A percentile compares a stretch with the other conserved stretches of the same genome.
Evolutionary conservation across 2,797 vertebrate species (phyloP).

Genomic region (Phataginus tricuspis): DNA sequence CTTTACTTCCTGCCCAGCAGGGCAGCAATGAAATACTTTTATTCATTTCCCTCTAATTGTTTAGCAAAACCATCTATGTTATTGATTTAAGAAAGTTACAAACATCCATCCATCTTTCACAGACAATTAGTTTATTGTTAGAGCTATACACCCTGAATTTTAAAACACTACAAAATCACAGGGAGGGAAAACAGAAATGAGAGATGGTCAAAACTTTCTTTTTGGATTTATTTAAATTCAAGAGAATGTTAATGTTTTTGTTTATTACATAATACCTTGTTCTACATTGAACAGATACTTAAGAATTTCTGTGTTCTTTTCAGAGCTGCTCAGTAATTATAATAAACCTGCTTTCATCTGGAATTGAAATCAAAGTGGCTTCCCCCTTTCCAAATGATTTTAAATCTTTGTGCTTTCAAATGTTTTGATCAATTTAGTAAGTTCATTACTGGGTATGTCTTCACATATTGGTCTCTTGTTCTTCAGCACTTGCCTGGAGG

Average conservation of each 20-base stretch:
- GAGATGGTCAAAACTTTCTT: constrained; percentile 17
- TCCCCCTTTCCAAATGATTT: constrained; percentile 6
- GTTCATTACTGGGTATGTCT: neutral
- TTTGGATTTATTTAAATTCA: constrained; percentile 51
- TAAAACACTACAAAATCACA: constrained; percentile 50
- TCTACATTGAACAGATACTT: constrained; percentile 31
- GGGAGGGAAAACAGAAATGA: constrained; percentile 1
- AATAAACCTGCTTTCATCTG: constrained; percentile 58
- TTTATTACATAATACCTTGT: constrained; percentile 57
- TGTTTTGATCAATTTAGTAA: neutral
- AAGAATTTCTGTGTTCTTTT: constrained; percentile 53
- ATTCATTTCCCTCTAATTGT: constrained; percentile 47
- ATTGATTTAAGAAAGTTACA: constrained; percentile 54
- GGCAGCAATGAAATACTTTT: constrained; percentile 53
- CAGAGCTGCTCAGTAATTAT: constrained; percentile 34
- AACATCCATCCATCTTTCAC: constrained; percentile 58
- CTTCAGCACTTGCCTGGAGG: constrained; percentile 9
- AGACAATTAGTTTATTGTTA: constrained; percentile 55
- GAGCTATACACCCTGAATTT: constrained; percentile 51
- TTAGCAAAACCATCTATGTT: constrained; percentile 47
- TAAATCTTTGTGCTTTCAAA: neutral
- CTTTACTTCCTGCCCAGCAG: neutral
- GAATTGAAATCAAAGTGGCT: constrained; percentile 39
- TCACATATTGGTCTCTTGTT: neutral
- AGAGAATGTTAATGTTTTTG: constrained; percentile 43